phyloP scores from a whole-genome alignment of 2,113 vertebrate genomes.

The Sceloporus tristichus region DNA sequence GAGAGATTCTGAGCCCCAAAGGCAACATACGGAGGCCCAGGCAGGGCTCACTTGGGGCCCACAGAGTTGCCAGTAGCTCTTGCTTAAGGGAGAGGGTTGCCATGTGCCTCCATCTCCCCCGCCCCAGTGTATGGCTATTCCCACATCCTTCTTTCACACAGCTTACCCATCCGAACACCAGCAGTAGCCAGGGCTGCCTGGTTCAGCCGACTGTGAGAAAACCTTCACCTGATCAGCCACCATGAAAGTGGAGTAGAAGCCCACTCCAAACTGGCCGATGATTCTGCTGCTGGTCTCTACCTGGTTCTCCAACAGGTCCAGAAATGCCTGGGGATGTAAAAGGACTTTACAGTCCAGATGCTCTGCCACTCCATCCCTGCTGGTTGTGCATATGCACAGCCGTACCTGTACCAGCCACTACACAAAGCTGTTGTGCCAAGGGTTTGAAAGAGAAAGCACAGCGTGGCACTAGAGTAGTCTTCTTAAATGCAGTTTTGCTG shows the following conservation, averaged over 20 bases:
- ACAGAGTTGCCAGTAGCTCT: too few relatives aligned
- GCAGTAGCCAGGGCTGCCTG: constrained; percentile 82
- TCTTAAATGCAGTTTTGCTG: too few relatives aligned
- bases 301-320: constrained; percentile 91
- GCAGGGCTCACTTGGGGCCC: too few relatives aligned
- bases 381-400: background rate
- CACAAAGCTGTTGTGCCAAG: background rate
- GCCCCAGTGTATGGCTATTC: too few relatives aligned
- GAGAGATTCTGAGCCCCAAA: too few relatives aligned
- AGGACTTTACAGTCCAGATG: background rate
- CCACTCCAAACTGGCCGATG: constrained; percentile 97
- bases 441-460: too few relatives aligned
- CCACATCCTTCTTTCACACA: background rate
- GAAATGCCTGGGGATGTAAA: constrained; percentile 83
- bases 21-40: too few relatives aligned
- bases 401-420: background rate
- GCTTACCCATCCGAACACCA: constrained; percentile 96
- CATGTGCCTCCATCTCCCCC: too few relatives aligned
- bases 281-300: constrained; percentile 91
- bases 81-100: too few relatives aligned
- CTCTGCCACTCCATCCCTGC: background rate
- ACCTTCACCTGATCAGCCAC: constrained; percentile 92
- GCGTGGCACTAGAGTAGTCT: too few relatives aligned
- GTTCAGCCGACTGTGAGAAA: constrained; percentile 83
- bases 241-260: constrained; percentile 99